Percentiles rank a stretch among this genome's conserved stretches.
Evolutionary conservation across 2,888 invertebrate genomes (phyloP).

Genomic region (Oscheius sp.): DNA sequence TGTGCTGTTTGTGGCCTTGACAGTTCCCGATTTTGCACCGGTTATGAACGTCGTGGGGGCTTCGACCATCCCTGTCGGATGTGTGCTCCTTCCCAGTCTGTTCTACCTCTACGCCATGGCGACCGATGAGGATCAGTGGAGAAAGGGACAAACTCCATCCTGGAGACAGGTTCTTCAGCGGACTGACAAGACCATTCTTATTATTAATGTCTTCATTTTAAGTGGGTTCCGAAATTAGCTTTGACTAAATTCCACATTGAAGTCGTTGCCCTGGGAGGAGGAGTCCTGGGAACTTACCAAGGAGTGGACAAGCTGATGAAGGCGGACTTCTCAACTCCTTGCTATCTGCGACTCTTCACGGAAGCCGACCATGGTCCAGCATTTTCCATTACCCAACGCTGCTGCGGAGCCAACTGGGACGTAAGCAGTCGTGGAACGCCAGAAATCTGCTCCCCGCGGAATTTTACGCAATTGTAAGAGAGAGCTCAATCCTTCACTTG

Average conservation of each 20-base stretch:
- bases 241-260: slow-evolving; percentile 13
- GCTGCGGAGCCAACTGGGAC: slow-evolving; percentile 36
- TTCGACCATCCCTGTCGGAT: slow-evolving; percentile 65
- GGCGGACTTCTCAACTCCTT: slow-evolving; percentile 63
- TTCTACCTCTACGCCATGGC: slow-evolving; percentile 63
- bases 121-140: slow-evolving; percentile 61
- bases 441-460: slow-evolving; percentile 34
- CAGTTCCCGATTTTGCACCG: slow-evolving; percentile 69
- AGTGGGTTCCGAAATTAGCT: neutral
- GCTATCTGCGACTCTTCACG: slow-evolving; percentile 58
- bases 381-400: slow-evolving; percentile 36
- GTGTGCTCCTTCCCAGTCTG: slow-evolving; percentile 63
- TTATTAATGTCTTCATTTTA: slow-evolving; percentile 58
- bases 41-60: slow-evolving; percentile 66
- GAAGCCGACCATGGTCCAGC: slow-evolving; percentile 24
- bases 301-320: slow-evolving; percentile 58
- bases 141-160: slow-evolving; percentile 56
- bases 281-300: slow-evolving; percentile 63
- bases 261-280: slow-evolving; percentile 63
- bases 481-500: neutral
- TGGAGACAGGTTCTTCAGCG: slow-evolving; percentile 58
- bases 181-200: slow-evolving; percentile 60
- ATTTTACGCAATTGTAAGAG: neutral
- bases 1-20: slow-evolving; percentile 64
- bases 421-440: slow-evolving; percentile 31